Evolutionary conservation across 2,113 vertebrate genomes (phyloP), one percentile per base, ranked within the genome.

Genomic region (Amazona vittata): DNA sequence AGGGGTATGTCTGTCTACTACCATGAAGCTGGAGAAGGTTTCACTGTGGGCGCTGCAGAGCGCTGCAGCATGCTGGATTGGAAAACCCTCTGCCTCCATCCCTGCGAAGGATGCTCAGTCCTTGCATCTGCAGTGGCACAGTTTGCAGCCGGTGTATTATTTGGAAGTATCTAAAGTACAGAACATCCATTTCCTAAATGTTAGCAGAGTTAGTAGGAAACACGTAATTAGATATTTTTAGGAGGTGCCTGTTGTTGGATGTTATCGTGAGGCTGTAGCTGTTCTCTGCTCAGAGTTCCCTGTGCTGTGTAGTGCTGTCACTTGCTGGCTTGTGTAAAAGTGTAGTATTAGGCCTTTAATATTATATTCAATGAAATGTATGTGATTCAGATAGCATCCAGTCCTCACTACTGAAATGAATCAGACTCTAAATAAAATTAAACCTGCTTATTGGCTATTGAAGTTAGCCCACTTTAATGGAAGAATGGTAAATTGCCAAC

Each of bases 61-160:
- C 1, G 0, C 55, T 5, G 5, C 0, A 4, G 24, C 35, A 15
- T 0, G 2, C 1, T 1, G 46, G 26, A 5, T 15, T 4, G 0
- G 68, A 76, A 74, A 37, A 59, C 6, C 19, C 70, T 64, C 69
- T 9, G 49, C 35, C 65, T 55, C 39, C n/a, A 6, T 7, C 37
- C 19, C 74, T 60, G 57, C 35, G 8, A 22, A 39, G 62, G 49
- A 39, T 39, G 70, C 59, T 63, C 46, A 8, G 19, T 22, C 49
- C 68, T 71, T 52, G 22, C 19, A 12, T 21, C 82, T 73, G 71
- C 62, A 37, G 26, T 17, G 59, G 37, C 55, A 53, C 28, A 31
- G 59, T 33, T 62, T 80, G 18, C 25, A 92, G 67, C 50, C n/a
- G 39, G 13, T 8, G 35, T 11, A 11, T 24, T 50, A 21, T 64